These are phyloP conservation scores for Steatocranus sp. DNA, from an alignment of 2,797 vertebrate species.

Conservation along the genomic window DNA sequence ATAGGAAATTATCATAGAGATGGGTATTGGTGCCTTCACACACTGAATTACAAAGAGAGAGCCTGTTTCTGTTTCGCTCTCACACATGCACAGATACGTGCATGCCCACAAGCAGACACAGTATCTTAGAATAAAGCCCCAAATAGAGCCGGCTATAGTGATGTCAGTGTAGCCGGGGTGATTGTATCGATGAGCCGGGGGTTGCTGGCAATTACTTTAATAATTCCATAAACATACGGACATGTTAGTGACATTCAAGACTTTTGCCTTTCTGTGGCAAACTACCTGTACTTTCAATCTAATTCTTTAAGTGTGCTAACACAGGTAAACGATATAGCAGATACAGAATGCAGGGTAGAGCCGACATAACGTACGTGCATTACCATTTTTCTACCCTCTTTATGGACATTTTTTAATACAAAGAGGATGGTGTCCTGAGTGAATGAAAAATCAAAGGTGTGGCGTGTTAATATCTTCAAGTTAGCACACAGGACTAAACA, in stretches of 20 bases:
- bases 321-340: conserved; percentile 33
- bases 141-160: conserved; percentile 35
- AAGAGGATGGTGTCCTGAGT: conserved; percentile 45
- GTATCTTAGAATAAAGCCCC: conserved; percentile 38
- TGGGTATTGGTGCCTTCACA: conserved; percentile 59
- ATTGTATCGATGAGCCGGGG: conserved; percentile 11
- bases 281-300: conserved; percentile 41
- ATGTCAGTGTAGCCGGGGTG: conserved; percentile 29
- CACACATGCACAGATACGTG: background rate
- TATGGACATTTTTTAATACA: conserved; percentile 34
- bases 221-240: conserved; percentile 41
- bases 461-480: conserved; percentile 72
- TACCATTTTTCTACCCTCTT: conserved; percentile 19
- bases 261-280: background rate
- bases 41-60: conserved; percentile 49
- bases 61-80: conserved; percentile 14
- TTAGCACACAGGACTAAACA: conserved; percentile 62
- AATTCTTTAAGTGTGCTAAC: conserved; percentile 50
- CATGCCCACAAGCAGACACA: background rate
- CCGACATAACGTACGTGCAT: conserved; percentile 47
- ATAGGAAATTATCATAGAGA: conserved; percentile 76
- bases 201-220: conserved; percentile 28
- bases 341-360: conserved; percentile 54
- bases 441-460: conserved; percentile 57
- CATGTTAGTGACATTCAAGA: conserved; percentile 56